phyloP scores from a whole-genome alignment of 1,140 invertebrate species.

The Atta cephalotes region DNA sequence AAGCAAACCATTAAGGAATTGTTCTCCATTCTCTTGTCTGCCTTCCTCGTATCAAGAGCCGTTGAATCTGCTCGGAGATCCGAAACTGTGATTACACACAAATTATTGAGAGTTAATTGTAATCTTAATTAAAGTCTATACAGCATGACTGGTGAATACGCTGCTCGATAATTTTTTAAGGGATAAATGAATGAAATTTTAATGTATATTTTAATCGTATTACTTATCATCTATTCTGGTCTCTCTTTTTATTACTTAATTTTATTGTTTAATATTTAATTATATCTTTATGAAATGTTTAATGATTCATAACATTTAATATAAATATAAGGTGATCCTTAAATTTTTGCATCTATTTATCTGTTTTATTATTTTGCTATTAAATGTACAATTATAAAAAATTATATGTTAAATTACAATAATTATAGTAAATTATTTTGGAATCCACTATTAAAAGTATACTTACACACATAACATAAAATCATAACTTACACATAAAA shows the following conservation, averaged over 20 bases:
- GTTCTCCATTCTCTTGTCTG: conserved; percentile 60
- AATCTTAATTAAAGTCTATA: conserved; percentile 76
- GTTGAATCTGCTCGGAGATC: conserved; percentile 63
- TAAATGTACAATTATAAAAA: background rate
- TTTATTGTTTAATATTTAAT: background rate
- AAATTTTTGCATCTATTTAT: background rate
- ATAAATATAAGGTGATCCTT: background rate
- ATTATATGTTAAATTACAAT: no score
- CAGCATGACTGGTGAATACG: conserved; percentile 37
- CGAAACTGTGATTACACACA: conserved; percentile 72
- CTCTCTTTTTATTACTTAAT: background rate
- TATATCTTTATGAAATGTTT: background rate
- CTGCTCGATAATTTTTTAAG: conserved; percentile 33
- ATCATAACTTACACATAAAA: no score
- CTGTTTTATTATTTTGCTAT: background rate
- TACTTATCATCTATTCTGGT: background rate
- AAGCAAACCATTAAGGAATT: conserved; percentile 75
- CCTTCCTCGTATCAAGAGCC: conserved; percentile 32
- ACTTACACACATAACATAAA: no score
- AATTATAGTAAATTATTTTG: no score
- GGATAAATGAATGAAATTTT: conserved; percentile 14
- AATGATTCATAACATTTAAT: background rate
- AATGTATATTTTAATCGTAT: no score
- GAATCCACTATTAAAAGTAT: no score
- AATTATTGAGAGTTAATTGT: conserved; percentile 80